A percentile compares a stretch with the other conserved stretches of the same genome.
Evolutionary conservation across 2,888 invertebrate genomes (phyloP).

Genomic region (Polylopha cassiicola): DNA sequence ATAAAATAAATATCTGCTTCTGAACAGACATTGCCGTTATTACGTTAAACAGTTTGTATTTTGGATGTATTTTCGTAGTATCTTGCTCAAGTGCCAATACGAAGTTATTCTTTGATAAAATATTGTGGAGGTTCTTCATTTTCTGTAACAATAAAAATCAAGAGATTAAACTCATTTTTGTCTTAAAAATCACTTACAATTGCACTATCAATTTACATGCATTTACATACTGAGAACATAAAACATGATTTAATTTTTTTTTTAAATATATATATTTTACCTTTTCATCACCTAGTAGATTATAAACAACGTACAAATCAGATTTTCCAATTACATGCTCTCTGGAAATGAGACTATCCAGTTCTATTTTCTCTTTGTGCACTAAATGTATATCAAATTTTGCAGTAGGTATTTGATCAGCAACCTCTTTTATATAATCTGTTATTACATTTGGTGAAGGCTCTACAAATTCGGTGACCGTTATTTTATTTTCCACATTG

Average conservation of each 20-base stretch:
- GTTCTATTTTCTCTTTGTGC: conserved; percentile 7
- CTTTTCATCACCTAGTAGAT: conserved; percentile 37
- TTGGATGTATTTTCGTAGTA: conserved; percentile 30
- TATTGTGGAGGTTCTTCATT: conserved; percentile 32
- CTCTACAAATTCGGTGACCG: conserved; percentile 27
- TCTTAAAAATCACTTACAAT: too few species aligned
- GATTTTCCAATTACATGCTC: conserved; percentile 25
- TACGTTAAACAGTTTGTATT: conserved; percentile 35
- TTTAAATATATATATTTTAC: conserved; percentile 27
- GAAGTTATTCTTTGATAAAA: conserved; percentile 35
- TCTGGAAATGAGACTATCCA: conserved; percentile 18
- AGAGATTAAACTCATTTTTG: too few species aligned
- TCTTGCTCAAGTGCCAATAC: conserved; percentile 39
- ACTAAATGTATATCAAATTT: conserved; percentile 21
- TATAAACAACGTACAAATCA: conserved; percentile 38
- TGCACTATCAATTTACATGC: too few species aligned
- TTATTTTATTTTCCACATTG: conserved; percentile 32
- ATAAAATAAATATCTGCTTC: conserved; percentile 37
- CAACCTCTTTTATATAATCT: conserved; percentile 29
- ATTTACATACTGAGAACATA: too few species aligned
- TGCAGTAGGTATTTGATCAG: conserved; percentile 23
- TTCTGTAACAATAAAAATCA: conserved; percentile 44
- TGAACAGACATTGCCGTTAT: conserved; percentile 41
- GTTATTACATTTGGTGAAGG: conserved; percentile 27
- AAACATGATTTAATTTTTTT: neutral